Base-by-base conservation (phyloP, 2,797 vertebrate genomes). In the Spinus olivaceus region DNA sequence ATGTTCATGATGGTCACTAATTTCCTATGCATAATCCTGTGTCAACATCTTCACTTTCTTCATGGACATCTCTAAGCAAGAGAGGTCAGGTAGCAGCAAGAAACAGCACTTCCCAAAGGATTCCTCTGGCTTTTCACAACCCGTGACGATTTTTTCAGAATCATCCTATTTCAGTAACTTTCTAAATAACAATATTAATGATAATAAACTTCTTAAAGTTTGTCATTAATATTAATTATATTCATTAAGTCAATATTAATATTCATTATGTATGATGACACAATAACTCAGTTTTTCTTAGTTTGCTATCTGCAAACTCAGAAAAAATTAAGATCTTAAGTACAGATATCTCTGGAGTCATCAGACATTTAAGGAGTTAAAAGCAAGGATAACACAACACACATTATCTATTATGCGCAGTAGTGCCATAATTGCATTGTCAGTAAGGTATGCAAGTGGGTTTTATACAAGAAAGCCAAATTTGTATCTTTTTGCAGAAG, bases 1-100 rank as follows among this genome's bases (percentile, higher is more conserved):
- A 47, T 32, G 18, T 15, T 33, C 28, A 41, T 0, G 0, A 22
- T 35, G 35, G 27, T 56, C 27, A 71, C 32, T 33, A 47, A 50
- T 39, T 80, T 44, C 13, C 32, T 6, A 27, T 2, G 16, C 14
- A 56, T 8, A 28, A 88, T 12, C 20, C 30, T 30, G 7, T 25
- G 11, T 39, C 37, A 9, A 79, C 6, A 35, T 51, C 63, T 35
- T 74, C 35, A 42, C 39, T 66, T 79, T 47, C 22, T 35, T 70
- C 70, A 87, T 7, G 23, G 42, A 27, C 21, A 65, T 17, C 51
- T 88, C 56, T 21, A 37, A 59, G 30, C 13, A 90, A 87, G 9
- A 42, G 6, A 66, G 21, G 32, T 73, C 3, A 37, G 9, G 24
- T 15, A 84, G 27, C 3, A 10, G 33, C 24, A 33, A 71, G 39